Base-by-base conservation (phyloP, 2,888 invertebrate genomes). In the Synergus itoensis region DNA sequence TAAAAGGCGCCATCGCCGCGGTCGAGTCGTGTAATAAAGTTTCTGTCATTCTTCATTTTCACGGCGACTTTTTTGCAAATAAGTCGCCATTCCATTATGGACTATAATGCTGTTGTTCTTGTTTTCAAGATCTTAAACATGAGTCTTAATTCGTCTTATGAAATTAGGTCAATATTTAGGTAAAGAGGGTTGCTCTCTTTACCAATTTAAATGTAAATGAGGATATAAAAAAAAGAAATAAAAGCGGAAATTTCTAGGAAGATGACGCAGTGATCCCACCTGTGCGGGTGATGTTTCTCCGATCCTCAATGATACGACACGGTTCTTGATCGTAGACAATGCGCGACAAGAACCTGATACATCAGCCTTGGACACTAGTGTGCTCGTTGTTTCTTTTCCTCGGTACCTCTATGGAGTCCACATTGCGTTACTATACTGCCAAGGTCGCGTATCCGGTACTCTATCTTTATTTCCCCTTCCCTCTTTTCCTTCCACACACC, bases 281-380 rank as follows among this genome's bases (percentile, higher is more conserved):
- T 69, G 77, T 75, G 43, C 45, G 73, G 76, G 76, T 79, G 77
- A 65, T 80, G 69, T 81, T 65, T 73, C 77, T 76, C 48, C 36
- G 77, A 69, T 79, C 45, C 67, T 76, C 76, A 53, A 57, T 75
- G 43, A 77, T 45, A 77, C 83, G 87, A 86, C 83, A 86, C 83
- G 88, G 84, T 84, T 77, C 84, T 79, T 86, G 88, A 84, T 81
- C 83, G 81, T 80, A 86, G 84, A 88, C 88, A 88, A 88, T 88
- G 80, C 85, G 80, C 76, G 77, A 81, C 57, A 82, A 87, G 76
- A 86, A 87, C 84, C 82, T 80, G 86, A 88, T 84, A 87, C 86
- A 45, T 64, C 83, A 86, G 86, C 87, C 87, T 87, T 86, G 88
- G 84, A 83, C 83, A 69, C 69, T 76, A 76, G 77, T 79, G 36